A percentile compares a stretch with the other conserved stretches of the same genome.
Evolutionary conservation across 1,140 invertebrate genomes (phyloP).

Genomic region (Babylonia areolata): DNA sequence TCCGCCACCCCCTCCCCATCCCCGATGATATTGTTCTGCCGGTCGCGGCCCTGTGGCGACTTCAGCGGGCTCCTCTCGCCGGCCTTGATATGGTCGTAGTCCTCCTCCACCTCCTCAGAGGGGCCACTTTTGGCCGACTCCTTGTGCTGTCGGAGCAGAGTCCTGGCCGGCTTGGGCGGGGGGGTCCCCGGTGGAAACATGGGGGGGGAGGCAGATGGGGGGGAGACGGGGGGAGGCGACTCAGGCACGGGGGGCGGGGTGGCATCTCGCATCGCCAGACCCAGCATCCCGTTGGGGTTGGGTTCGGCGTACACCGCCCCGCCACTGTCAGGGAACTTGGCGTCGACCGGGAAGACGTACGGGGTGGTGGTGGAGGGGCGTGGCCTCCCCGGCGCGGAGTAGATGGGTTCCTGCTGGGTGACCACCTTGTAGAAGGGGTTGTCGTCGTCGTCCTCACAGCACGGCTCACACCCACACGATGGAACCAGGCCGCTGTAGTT

Average conservation of each 20-base stretch:
- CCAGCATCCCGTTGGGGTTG: not conserved
- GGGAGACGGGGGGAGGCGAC: not conserved
- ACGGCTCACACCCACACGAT: not conserved
- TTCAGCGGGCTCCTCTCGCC: not conserved
- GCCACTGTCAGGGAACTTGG: not conserved
- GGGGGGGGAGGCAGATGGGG: not conserved
- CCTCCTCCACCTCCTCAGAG: not conserved
- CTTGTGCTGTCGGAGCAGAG: not conserved
- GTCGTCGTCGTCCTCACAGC: not conserved
- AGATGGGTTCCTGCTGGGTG: not conserved
- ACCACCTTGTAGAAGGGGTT: not conserved
- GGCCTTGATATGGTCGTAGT: not conserved
- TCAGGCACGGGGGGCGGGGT: not conserved
- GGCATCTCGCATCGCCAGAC: not conserved
- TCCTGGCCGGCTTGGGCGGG: not conserved
- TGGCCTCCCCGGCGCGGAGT: slow-evolving; percentile 1
- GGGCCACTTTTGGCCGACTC: not conserved
- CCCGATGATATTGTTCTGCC: slow-evolving; percentile 14
- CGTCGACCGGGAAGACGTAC: not conserved
- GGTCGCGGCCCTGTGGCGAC: not conserved
- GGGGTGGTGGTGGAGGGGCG: slow-evolving; percentile 9
- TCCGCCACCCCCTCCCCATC: not conserved
- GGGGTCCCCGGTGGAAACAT: not conserved
- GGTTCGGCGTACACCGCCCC: not conserved
- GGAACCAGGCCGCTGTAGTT: not conserved